Base-by-base conservation (phyloP, 2,113 vertebrate genomes). In the Saiga tatarica region DNA sequence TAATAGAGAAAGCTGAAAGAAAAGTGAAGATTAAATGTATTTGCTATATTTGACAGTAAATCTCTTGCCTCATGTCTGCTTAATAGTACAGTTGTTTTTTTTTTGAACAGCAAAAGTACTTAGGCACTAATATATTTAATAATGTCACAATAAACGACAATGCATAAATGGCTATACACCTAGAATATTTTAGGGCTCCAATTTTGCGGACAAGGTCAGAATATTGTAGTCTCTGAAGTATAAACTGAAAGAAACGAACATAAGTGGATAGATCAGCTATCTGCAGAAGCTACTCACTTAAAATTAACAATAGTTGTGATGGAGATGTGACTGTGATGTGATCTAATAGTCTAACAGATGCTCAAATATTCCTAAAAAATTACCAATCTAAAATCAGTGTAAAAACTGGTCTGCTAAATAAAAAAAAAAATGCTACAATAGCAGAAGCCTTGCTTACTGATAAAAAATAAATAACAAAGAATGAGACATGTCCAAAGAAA, bases 1-100 rank as follows among this genome's bases (percentile, higher is more conserved):
- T 97, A 99, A 96, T 57, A 99, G 90, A 74, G 99, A 99, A 95
- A 99, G 99, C 99, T 99, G 98, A 91, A 98, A 98, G 83, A 98
- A 94, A 98, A 94, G 55, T 42, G 8, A 90, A 92, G 53, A 87
- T 88, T 91, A 93, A 74, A 97, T 96, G 74, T 92, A 91, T 16
- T 21, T 96, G 14, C 26, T n/a, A 62, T n/a, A 64, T 85, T 96
- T 96, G 30, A 60, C 85, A 98, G 81, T 83, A 94, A 30, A 91
- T 84, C 28, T 52, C 88, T 89, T 45, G 59, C 5, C 3, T 7
- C 71, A 13, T 33, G 59, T 36, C 64, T 96, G n/a, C 42, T 96
- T 36, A 74, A 89, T 86, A 88, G 89, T 78, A 86, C 78, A 42
- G 4, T 23, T 5, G 92, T 17, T 23, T 5, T 94, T 17, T 57